Evolutionary conservation across 2,797 vertebrate genomes (phyloP), one percentile per base, ranked within the genome.

Genomic region (Galago senegalensis): DNA sequence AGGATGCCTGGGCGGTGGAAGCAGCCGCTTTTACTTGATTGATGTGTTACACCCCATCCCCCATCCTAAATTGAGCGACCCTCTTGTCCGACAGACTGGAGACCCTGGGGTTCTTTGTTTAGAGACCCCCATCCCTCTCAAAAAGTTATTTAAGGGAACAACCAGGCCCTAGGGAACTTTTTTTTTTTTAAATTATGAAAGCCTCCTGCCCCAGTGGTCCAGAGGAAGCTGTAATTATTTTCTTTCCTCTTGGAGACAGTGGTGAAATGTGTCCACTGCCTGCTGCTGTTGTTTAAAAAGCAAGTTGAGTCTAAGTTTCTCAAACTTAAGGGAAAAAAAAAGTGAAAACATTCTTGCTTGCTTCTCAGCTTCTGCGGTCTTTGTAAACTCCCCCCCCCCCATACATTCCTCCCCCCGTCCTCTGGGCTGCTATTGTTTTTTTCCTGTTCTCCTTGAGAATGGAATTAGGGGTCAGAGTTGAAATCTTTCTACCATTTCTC

Each of bases 401-500:
- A 10, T 14, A 17, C 14, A 73, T 31, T 27, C 40, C 14, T 21
- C 2, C 49, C 1, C 3, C 49, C 9, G n/a, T 53, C 73, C n/a
- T 37, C 75, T 10, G 10, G 13, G 60, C 65, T 43, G 40, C 85
- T 87, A 37, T 91, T 89, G n/a, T 92, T 75, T 94, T 72, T 46
- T 60, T 17, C 40, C 53, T 27, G 4, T 69, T 92, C 82, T 65
- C 86, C 83, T 91, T 73, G 87, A 29, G 90, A 81, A 77, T 79
- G 72, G 76, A 97, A 84, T 92, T 80, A 94, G 77, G 94, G 89
- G 87, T 96, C 89, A 76, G 84, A 90, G 93, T 87, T 91, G 89
- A 95, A 87, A 67, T 86, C 83, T 93, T 84, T 85, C 80, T 85
- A 72, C 53, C 46, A 2, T 58, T 76, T 93, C 82, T 83, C 76